These are phyloP conservation scores for Hippotragus niger DNA, from an alignment of 2,113 vertebrate species.

Conservation along the genomic window DNA sequence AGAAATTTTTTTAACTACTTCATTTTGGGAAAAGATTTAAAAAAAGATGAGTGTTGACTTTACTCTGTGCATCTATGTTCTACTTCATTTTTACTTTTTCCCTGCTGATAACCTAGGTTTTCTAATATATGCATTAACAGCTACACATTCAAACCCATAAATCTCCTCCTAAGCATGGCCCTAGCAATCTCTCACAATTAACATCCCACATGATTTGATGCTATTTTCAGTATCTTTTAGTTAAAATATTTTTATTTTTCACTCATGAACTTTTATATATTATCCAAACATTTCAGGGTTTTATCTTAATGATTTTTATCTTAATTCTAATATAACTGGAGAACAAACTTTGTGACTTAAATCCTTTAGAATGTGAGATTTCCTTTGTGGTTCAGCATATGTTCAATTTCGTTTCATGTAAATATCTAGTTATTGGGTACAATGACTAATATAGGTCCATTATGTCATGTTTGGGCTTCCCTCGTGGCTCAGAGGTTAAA, in stretches of 20 bases:
- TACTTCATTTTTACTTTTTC: not conserved
- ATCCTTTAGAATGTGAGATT: not conserved
- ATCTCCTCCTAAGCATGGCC: not conserved
- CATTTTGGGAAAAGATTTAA: not conserved
- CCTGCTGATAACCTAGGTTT: not conserved
- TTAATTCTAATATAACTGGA: not conserved
- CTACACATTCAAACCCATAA: not conserved
- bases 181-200: not conserved
- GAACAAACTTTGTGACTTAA: not conserved
- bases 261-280: not conserved
- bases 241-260: not conserved
- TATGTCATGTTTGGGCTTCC: not conserved
- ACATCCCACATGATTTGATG: not conserved
- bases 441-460: not conserved
- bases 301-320: not conserved
- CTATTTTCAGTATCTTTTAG: not conserved
- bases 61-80: not conserved
- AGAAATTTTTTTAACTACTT: not conserved
- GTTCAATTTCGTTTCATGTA: not conserved
- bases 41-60: not conserved
- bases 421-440: not conserved
- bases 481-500: no score
- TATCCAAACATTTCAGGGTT: not conserved
- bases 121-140: not conserved
- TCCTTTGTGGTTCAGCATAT: not conserved